phyloP scores from a whole-genome alignment of 2,113 vertebrate species.

The Micromys minutus region DNA sequence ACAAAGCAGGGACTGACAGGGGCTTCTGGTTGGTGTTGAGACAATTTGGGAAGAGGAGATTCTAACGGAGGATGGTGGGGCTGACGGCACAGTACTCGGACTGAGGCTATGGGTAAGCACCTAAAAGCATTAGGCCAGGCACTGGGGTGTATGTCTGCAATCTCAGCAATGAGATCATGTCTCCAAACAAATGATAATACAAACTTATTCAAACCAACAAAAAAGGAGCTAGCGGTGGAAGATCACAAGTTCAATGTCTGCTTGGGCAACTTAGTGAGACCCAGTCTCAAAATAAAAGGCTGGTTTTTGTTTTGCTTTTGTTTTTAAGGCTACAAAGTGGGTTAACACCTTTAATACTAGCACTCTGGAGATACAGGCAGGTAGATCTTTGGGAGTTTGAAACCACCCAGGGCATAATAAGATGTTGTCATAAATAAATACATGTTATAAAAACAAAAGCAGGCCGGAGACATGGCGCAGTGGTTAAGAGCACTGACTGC shows the following conservation, averaged over 20 bases:
- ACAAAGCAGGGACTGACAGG: not conserved
- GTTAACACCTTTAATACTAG: not conserved
- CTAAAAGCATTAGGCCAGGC: not conserved
- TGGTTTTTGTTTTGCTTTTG: not conserved
- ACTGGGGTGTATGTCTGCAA: too few species aligned
- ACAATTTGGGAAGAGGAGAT: not conserved
- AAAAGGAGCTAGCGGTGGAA: not conserved
- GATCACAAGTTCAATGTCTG: not conserved
- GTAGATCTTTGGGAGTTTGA: not conserved
- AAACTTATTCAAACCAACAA: not conserved
- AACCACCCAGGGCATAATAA: not conserved
- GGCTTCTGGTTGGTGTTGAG: not conserved
- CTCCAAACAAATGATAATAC: not conserved
- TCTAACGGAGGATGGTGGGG: not conserved
- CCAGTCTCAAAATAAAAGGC: not conserved
- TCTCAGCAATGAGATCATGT: not conserved
- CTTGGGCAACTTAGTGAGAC: not conserved
- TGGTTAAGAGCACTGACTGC: too few species aligned
- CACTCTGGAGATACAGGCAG: not conserved
- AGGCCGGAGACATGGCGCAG: too few species aligned
- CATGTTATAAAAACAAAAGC: not conserved
- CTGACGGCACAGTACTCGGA: too few species aligned
- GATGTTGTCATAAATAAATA: not conserved
- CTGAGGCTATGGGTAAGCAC: not conserved
- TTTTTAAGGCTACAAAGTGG: not conserved